Base-by-base conservation (phyloP, 2,888 invertebrate species). In the Thumatha senex region DNA sequence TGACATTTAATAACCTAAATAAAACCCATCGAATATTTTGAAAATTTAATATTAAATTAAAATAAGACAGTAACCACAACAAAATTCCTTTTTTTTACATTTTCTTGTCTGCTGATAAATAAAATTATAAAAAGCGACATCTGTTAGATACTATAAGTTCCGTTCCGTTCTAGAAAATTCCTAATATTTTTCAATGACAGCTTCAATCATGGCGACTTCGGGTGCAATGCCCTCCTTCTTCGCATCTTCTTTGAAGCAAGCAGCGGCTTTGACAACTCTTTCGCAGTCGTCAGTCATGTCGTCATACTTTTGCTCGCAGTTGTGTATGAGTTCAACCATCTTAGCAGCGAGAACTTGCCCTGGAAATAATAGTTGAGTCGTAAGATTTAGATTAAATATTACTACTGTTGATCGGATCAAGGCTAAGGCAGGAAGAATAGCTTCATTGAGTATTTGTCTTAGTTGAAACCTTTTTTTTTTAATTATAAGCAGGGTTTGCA, bases 181-280 rank as follows among this genome's bases (percentile, higher is more conserved):
- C 64, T 68, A 82, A 56, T 89, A 89, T 48, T 83, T 78, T 56
- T 90, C 90, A 54, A 89, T 69, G 18, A 89, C 86, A 0, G 89
- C 84, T 46, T 90, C 90, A 1, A 91, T 84, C 90, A 90, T 91
- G 35, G 86, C 72, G 29, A 91, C 78, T 41, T 89, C 88, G 0
- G 90, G 89, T 0, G 90, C 90, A 35, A 91, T 87, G 52, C 88
- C 89, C 1, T 76, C 84, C 40, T 67, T 77, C 68, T 79, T 81
- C 8, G 82, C 74, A 56, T 82, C 83, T 0, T 53, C 56, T 46
- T 89, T 90, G 79, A 90, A 91, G 76, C 90, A 91, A 0, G 89
- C 87, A 0, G 90, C 83, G 11, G 81, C 79, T 68, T 89, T 88
- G 43, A 90, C 87, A 1, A 89, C 87, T 0, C 90, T 78, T 40